Percentiles rank a stretch among this genome's conserved stretches.
phyloP scores from a whole-genome alignment of 2,888 invertebrate species.

The Tanypteryx hageni region DNA sequence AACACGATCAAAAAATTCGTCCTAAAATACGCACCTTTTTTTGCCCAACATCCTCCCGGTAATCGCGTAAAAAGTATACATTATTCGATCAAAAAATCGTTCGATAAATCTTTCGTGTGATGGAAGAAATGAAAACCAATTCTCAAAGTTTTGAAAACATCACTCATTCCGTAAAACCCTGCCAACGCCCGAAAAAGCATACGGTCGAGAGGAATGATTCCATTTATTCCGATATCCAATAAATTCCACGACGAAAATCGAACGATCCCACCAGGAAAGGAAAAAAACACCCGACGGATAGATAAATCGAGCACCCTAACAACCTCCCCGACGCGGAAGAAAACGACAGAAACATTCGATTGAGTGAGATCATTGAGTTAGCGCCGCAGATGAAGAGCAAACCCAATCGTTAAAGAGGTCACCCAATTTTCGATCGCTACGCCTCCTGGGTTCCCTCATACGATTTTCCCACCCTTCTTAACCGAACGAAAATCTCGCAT shows the following conservation, averaged over 20 bases:
- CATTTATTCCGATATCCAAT: neutral
- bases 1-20: too few species aligned
- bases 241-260: neutral
- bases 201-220: neutral
- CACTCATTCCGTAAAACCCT: neutral
- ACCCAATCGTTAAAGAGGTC: conserved; percentile 9
- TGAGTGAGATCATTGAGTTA: neutral
- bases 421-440: neutral
- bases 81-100: too few species aligned
- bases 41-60: too few species aligned
- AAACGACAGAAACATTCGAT: conserved; percentile 13
- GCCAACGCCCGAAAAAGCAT: neutral
- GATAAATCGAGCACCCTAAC: neutral
- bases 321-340: neutral
- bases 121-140: too few species aligned
- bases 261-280: neutral
- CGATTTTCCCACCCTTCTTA: neutral
- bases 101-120: too few species aligned
- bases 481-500: neutral
- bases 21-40: too few species aligned
- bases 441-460: neutral
- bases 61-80: too few species aligned
- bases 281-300: neutral
- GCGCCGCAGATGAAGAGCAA: neutral
- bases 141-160: too few species aligned